Conservation (phyloP, 2,797 vertebrate species). For the Bradypus variegatus region DNA sequence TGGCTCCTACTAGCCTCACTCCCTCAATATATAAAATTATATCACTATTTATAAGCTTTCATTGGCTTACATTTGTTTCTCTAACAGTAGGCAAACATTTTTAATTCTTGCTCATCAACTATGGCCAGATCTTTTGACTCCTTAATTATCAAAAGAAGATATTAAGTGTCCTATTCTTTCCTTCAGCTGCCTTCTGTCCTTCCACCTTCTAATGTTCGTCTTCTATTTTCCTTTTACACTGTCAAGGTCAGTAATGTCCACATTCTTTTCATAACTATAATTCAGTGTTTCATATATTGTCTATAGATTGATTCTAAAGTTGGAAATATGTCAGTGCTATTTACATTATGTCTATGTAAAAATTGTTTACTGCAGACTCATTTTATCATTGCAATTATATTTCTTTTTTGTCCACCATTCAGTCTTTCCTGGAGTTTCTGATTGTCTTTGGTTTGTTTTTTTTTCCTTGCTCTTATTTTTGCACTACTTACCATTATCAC, state of each 20-base stretch:
- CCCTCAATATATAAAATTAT: background rate
- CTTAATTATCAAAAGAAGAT: background rate
- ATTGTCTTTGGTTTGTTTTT: background rate
- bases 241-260: background rate
- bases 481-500: background rate
- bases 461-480: background rate
- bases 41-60: background rate
- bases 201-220: background rate
- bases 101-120: background rate
- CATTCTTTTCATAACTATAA: background rate
- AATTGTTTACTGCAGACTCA: background rate
- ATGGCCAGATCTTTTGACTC: background rate
- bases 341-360: background rate
- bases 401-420: background rate
- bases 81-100: background rate
- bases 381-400: background rate
- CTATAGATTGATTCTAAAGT: background rate
- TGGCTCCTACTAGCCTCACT: background rate
- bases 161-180: background rate
- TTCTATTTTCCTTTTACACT: background rate
- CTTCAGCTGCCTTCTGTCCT: no score
- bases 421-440: background rate
- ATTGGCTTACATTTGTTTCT: background rate
- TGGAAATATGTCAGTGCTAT: background rate
- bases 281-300: background rate